A percentile compares a stretch with the other conserved stretches of the same genome.
Conservation (phyloP, 2,797 vertebrate species). For the Danio kyathit region DNA sequence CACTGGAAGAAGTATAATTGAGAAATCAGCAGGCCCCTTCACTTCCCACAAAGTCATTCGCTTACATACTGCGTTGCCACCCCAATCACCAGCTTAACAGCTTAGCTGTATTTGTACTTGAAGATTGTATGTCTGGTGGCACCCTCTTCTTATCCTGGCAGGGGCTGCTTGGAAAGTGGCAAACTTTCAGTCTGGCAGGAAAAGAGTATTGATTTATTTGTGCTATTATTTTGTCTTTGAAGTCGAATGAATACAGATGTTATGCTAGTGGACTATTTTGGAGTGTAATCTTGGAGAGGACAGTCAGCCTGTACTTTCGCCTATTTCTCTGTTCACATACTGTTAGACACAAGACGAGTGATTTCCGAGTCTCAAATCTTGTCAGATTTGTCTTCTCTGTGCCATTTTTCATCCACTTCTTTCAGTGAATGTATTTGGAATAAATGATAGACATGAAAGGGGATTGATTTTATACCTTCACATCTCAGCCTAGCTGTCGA, state of each 20-base stretch:
- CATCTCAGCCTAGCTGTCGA: background rate
- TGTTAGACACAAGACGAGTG: slow-evolving; percentile 8
- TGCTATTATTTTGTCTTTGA: slow-evolving; percentile 66
- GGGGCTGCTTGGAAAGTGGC: slow-evolving; percentile 68
- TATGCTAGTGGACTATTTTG: slow-evolving; percentile 52
- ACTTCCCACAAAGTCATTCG: slow-evolving; percentile 82
- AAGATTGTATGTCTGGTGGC: slow-evolving; percentile 80
- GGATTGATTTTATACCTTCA: slow-evolving; percentile 12
- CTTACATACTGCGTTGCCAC: slow-evolving; percentile 82
- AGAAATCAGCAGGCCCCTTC: slow-evolving; percentile 82
- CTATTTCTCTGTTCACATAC: slow-evolving; percentile 38
- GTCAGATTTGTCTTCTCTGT: background rate
- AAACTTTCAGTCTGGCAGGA: slow-evolving; percentile 72
- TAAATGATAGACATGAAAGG: slow-evolving; percentile 12
- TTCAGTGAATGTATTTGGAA: background rate
- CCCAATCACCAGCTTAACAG: slow-evolving; percentile 84
- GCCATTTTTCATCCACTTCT: slow-evolving; percentile 14
- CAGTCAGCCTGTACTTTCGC: slow-evolving; percentile 39
- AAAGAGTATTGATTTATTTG: slow-evolving; percentile 74
- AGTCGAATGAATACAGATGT: slow-evolving; percentile 69
- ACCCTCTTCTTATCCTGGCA: slow-evolving; percentile 75
- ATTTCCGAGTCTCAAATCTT: slow-evolving; percentile 40
- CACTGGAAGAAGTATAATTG: slow-evolving; percentile 81
- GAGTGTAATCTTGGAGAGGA: slow-evolving; percentile 64
- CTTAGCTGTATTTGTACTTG: slow-evolving; percentile 86